Evolutionary conservation across 2,888 invertebrate species (phyloP), one percentile per base, ranked within the genome.

Genomic region (Leptinotarsa peninsularis): DNA sequence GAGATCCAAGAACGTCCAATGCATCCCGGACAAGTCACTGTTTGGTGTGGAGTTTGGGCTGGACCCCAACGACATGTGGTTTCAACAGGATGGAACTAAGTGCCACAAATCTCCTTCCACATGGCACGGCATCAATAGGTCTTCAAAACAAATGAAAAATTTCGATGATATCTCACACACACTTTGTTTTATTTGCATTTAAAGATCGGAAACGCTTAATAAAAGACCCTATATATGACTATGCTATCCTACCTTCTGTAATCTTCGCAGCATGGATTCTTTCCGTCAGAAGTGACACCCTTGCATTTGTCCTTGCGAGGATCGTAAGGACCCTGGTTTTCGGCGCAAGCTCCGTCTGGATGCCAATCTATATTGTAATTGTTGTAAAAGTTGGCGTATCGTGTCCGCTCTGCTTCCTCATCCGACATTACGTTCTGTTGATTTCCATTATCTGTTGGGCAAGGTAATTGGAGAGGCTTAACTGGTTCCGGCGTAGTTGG

Each of bases 361-460:
- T 83, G 84, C 78, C 82, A 86, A 66, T 87, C 86, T 10, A 85
- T 76, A 74, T 87, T 87, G 79, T 87, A 87, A 77, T 86, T 85
- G 77, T 87, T 87, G 81, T 87, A 87, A 75, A 86, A 87, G 76
- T 87, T 87, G 21, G 85, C 82, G 72, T 84, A 84, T 50, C 87
- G 79, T 3, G 73, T 82, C 18, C 77, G 69, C 27, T 82, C 77
- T 1, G 82, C 83, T 71, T 85, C 82, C 58, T 81, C 84, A 27
- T 77, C 75, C 1, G 81, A 72, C 81, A 85, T 82, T 74, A 60
- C n/a, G 67, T 72, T 54, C 17, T 43, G 43, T n/a, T 54, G 49
- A 72, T 75, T 67, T 43, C 63, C 43, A 33, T 69, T 69, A 33
- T 71, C 56, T 3, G 70, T 43, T 27, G 71, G 71, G 49, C 83